Percentiles rank a stretch among this genome's conserved stretches.
These are phyloP conservation scores for Heliconius ethilla DNA, from an alignment of 2,888 invertebrate species.

Conservation along the genomic window DNA sequence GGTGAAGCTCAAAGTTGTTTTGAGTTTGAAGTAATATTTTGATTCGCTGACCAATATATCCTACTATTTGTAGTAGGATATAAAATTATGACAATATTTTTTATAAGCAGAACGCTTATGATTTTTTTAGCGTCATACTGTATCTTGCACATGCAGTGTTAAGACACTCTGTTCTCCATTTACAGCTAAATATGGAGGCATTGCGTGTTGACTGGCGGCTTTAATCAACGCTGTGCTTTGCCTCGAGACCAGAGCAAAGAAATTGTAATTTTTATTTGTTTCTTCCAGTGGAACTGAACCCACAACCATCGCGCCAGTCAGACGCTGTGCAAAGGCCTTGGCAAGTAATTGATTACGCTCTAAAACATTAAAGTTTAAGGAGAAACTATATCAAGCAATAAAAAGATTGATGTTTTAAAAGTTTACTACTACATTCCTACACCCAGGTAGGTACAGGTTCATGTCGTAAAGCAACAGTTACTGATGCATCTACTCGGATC, in stretches of 20 bases:
- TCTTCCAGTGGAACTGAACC: neutral
- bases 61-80: too few species aligned
- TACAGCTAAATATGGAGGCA: too few species aligned
- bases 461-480: conserved; percentile 31
- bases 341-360: neutral
- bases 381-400: neutral
- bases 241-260: too few species aligned
- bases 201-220: too few species aligned
- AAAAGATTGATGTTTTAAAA: neutral
- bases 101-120: too few species aligned
- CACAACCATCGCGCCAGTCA: neutral
- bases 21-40: neutral
- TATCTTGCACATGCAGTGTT: too few species aligned
- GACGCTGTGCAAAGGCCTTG: neutral
- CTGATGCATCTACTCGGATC: conserved; percentile 26
- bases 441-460: conserved; percentile 13
- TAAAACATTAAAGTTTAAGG: neutral
- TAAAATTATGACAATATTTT: neutral
- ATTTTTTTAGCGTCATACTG: too few species aligned
- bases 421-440: conserved; percentile 10
- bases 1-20: too few species aligned
- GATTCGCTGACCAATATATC: neutral
- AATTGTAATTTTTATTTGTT: too few species aligned
- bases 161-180: too few species aligned
- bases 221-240: too few species aligned